Base-by-base conservation (phyloP, 2,888 invertebrate species). In the Leptopterna dolabrata region DNA sequence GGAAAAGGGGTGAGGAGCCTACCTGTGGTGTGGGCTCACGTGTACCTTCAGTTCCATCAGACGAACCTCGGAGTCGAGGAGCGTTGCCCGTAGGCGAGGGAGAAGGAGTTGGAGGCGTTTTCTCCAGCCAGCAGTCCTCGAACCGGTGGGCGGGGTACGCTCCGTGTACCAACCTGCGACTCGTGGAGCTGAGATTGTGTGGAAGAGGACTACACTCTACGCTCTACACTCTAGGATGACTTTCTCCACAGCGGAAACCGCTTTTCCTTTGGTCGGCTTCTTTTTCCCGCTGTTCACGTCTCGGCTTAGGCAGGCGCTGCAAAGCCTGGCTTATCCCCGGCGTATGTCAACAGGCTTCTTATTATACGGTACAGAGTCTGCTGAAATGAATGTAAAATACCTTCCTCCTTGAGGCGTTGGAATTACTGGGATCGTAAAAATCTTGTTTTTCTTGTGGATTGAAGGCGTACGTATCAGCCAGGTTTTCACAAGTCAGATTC, bases 31-130 rank as follows among this genome's bases (percentile, higher is more conserved):
- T 7, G 55, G 51, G 81, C 63, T 81, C 81, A 81, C 55, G 81
- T 81, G 81, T 63, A 81, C 55, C 81, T 19, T 3, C 81, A 55
- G 81, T 81, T 36, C 51, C 55, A 81, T 81, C 81, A 81, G 81
- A 81, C 76, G 11, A 63, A 36, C 36, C 41, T 73, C n/a, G 73
- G 36, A 73, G 73, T 73, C 41, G 78, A 78, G 78, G 45, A 45
- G 47, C 24, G 16, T 14, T 41, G 76, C 36, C 36, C 43, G 7
- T 4, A 24, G 36, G 36, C 16, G 43, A 4, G 47, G 78, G 14
- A 73, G 29, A 29, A 13, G 19, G 16, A 0, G 78, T 36, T 73
- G 36, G 36, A 76, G 76, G 36, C 14, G 30, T 3, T 24, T 3
- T 1, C 19, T 7, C 36, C 36, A 36, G 36, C 63, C 55, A 55